Evolutionary conservation across 2,888 invertebrate species (phyloP).

Genomic region (Cylindroiulus punctatus): DNA sequence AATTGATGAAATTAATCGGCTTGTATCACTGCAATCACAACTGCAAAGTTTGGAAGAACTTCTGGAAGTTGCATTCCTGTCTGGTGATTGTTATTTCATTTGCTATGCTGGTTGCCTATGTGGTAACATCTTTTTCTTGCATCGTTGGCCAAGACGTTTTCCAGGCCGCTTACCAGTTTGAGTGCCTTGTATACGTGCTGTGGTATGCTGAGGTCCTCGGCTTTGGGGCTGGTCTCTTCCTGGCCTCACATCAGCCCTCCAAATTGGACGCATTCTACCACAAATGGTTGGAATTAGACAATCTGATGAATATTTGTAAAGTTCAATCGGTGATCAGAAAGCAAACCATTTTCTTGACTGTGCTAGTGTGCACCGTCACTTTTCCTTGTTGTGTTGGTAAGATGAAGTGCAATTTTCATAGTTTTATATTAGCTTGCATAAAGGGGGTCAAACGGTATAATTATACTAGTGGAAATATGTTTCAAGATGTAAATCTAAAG

Average conservation of each 20-base stretch:
- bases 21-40: not conserved
- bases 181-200: not conserved
- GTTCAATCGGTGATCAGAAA: not conserved
- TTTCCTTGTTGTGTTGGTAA: not conserved
- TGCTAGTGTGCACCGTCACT: not conserved
- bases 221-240: not conserved
- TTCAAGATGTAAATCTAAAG: too few relatives aligned
- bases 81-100: not conserved
- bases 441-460: too few relatives aligned
- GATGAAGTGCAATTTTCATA: not conserved
- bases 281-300: not conserved
- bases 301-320: not conserved
- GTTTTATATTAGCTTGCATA: too few relatives aligned
- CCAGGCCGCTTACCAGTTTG: not conserved
- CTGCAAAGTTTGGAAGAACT: not conserved
- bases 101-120: not conserved
- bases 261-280: not conserved
- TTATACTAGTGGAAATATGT: too few relatives aligned
- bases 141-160: too few relatives aligned
- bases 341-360: not conserved
- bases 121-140: too few relatives aligned
- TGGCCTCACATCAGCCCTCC: not conserved
- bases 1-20: not conserved
- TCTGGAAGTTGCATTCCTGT: not conserved
- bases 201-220: not conserved